These are phyloP conservation scores for Drosophila mimica DNA, from an alignment of 2,888 invertebrate species.

Conservation along the genomic window DNA sequence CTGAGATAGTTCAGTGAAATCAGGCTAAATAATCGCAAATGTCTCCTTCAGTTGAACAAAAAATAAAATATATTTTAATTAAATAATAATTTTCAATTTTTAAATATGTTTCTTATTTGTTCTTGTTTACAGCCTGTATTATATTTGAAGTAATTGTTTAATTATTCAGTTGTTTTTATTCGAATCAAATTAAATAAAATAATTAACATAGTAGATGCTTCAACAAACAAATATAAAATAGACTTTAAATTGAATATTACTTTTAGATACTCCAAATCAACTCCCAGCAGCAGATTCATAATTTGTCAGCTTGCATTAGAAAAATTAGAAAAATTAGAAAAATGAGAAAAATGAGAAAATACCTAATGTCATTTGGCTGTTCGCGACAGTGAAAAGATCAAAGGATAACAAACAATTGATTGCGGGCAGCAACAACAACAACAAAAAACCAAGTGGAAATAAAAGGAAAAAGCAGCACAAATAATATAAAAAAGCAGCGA, in stretches of 20 bases:
- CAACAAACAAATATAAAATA: neutral
- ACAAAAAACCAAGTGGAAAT: constrained; percentile 19
- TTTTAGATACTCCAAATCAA: neutral
- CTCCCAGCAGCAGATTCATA: constrained; percentile 62
- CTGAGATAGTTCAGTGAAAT: neutral
- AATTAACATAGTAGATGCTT: neutral
- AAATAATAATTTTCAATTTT: neutral
- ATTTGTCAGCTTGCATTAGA: constrained; percentile 77
- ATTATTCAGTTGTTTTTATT: neutral
- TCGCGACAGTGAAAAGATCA: constrained; percentile 65
- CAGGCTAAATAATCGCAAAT: neutral
- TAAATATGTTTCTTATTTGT: neutral
- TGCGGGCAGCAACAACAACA: constrained; percentile 40
- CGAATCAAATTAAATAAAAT: neutral
- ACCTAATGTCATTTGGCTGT: constrained; percentile 19
- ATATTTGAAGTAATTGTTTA: neutral
- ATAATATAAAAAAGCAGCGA: constrained; percentile 55
- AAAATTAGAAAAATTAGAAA: constrained; percentile 66
- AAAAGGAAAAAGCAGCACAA: constrained; percentile 42
- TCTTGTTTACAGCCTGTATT: neutral
- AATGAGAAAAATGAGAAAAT: constrained; percentile 36
- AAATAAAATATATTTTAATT: neutral
- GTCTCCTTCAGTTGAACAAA: too few relatives aligned
- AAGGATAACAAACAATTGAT: constrained; percentile 59
- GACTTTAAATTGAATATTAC: constrained; percentile 23